Percentiles rank a stretch among this genome's conserved stretches.
phyloP scores from a whole-genome alignment of 2,797 vertebrate genomes.

The Martes flavigula region DNA sequence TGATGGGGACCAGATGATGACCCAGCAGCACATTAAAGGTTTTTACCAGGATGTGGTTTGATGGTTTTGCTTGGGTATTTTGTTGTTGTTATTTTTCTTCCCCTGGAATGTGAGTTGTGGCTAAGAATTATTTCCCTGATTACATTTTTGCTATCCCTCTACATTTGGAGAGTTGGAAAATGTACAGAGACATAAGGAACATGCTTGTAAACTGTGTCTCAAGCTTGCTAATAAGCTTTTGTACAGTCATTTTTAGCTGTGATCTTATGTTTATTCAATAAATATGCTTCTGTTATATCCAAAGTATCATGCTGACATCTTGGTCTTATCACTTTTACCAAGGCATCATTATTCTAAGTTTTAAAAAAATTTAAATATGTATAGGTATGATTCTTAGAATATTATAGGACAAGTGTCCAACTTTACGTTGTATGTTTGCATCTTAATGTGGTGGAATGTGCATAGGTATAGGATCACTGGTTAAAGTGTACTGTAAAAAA shows the following conservation, averaged over 20 bases:
- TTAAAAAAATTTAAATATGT: not conserved
- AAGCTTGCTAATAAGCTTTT: constrained; percentile 8
- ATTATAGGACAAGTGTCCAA: not conserved
- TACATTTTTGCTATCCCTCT: constrained; percentile 63
- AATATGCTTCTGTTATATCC: not conserved
- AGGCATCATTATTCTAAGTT: not conserved
- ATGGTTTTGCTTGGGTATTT: constrained; percentile 75
- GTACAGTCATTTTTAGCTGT: constrained; percentile 12
- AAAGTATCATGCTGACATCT: not conserved
- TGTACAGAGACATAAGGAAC: constrained; percentile 32
- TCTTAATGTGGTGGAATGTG: not conserved
- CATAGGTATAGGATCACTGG: not conserved
- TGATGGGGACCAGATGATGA: constrained; percentile 79
- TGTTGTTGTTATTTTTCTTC: constrained; percentile 77
- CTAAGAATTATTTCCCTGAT: constrained; percentile 67
- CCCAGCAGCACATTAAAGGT: constrained; percentile 71
- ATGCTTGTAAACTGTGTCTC: constrained; percentile 18
- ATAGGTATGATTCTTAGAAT: not conserved
- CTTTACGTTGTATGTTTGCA: not conserved
- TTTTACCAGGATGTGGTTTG: constrained; percentile 80
- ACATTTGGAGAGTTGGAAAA: constrained; percentile 56
- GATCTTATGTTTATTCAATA: constrained; percentile 8
- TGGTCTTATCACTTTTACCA: not conserved
- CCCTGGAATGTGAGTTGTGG: constrained; percentile 74
- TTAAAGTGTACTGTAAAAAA: not conserved